A percentile compares a stretch with the other conserved stretches of the same genome.
These are phyloP conservation scores for Bos javanicus DNA, from an alignment of 2,113 vertebrate species.

Conservation along the genomic window DNA sequence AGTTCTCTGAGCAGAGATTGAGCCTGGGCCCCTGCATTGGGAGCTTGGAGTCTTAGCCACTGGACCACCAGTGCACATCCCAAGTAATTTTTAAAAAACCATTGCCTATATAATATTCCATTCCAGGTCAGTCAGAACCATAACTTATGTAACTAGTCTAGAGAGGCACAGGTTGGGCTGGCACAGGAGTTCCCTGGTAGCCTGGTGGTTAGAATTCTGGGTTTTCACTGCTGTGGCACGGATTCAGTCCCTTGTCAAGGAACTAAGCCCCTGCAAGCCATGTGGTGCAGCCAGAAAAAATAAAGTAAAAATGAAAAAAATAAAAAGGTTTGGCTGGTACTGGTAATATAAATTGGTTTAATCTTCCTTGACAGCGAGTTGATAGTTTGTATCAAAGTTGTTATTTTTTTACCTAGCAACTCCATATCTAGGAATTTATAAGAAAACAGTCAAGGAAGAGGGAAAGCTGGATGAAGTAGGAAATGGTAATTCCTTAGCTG, in stretches of 20 bases:
- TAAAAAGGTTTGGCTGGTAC: neutral
- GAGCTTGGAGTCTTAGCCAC: neutral
- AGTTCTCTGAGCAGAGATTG: neutral
- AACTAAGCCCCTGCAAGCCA: neutral
- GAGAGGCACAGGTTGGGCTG: neutral
- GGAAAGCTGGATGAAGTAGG: neutral
- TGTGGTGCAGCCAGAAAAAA: neutral
- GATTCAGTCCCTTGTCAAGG: neutral
- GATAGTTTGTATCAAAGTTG: neutral
- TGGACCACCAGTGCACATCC: neutral
- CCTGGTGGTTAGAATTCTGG: neutral
- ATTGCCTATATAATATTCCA: neutral
- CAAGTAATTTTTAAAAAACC: neutral
- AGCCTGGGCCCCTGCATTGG: neutral
- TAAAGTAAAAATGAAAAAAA: neutral
- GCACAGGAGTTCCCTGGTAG: neutral
- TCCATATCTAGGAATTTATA: slow-evolving; percentile 1
- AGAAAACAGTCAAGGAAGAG: neutral
- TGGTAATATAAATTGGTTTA: slow-evolving; percentile 6
- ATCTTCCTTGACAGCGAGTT: neutral
- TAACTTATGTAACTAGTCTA: neutral
- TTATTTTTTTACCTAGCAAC: neutral
- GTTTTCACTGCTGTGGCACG: neutral
- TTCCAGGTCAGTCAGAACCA: neutral
- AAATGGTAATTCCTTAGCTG: neutral